Evolutionary conservation across 2,797 vertebrate genomes (phyloP).

Genomic region (Psittacula echo): DNA sequence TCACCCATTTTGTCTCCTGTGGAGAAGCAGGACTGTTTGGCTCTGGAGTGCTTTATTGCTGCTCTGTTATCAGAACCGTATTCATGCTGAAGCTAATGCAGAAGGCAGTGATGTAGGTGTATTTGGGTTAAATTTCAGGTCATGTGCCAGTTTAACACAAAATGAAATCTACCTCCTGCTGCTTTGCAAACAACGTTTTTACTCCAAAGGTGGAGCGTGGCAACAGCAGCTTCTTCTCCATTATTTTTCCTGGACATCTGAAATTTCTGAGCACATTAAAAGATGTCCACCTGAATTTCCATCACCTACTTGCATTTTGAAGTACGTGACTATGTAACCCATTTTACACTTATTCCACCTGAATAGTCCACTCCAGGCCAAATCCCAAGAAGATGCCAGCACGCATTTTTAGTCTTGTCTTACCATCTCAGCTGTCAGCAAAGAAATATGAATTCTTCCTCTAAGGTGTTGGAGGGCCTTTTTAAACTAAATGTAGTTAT

Average conservation of each 20-base stretch:
- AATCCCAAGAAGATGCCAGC: background rate
- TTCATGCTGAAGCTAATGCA: background rate
- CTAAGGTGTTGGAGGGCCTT: background rate
- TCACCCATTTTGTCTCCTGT: slow-evolving; percentile 49
- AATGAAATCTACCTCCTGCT: slow-evolving; percentile 46
- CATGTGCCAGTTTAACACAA: slow-evolving; percentile 3
- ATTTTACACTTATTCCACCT: background rate
- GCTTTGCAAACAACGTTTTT: slow-evolving; percentile 15
- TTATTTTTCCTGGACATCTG: background rate
- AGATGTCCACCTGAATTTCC: background rate
- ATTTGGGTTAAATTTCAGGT: slow-evolving; percentile 45
- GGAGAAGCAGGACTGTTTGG: background rate
- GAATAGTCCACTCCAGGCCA: background rate
- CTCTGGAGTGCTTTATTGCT: background rate
- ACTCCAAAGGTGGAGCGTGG: background rate
- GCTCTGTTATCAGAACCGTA: slow-evolving; percentile 49
- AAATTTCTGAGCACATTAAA: background rate
- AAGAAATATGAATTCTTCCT: background rate
- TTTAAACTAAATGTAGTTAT: background rate
- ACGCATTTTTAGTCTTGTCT: background rate
- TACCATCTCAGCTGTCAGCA: background rate
- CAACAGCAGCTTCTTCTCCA: background rate
- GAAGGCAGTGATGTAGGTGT: background rate
- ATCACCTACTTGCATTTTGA: background rate
- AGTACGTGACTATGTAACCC: background rate